Conservation (phyloP, 2,113 vertebrate species). For the Hylia prasina region DNA sequence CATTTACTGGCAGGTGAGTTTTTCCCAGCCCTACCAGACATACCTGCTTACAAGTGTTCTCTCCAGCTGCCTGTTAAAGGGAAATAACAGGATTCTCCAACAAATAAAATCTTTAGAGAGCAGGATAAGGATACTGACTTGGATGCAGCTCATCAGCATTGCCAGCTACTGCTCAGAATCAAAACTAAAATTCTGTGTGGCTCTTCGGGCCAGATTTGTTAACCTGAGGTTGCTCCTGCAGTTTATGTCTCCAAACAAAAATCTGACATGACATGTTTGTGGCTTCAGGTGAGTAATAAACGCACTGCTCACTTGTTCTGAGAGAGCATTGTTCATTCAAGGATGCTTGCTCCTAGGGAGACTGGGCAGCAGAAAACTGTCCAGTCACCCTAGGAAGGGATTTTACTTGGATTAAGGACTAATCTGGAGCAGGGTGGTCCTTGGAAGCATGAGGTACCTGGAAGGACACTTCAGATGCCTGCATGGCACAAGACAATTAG, state of each 20-base stretch:
- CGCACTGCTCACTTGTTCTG: neutral
- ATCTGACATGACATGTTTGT: neutral
- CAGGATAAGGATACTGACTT: neutral
- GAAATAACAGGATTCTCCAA: neutral
- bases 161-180: neutral
- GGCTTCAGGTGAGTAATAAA: neutral
- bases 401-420: slow-evolving; percentile 24
- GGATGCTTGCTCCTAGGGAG: neutral
- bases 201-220: neutral
- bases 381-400: neutral
- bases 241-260: neutral
- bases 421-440: slow-evolving; percentile 8
- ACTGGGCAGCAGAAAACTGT: neutral
- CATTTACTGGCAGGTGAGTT: neutral
- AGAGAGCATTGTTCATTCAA: neutral
- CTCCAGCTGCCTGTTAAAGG: neutral
- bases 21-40: neutral
- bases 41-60: neutral
- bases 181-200: too few relatives aligned
- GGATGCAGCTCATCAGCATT: neutral
- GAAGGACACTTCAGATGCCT: slow-evolving; percentile 13
- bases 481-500: neutral
- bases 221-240: neutral
- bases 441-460: neutral
- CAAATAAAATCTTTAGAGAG: neutral